Base-by-base conservation (phyloP, 2,113 vertebrate species). In the Syngnathus scovelli region DNA sequence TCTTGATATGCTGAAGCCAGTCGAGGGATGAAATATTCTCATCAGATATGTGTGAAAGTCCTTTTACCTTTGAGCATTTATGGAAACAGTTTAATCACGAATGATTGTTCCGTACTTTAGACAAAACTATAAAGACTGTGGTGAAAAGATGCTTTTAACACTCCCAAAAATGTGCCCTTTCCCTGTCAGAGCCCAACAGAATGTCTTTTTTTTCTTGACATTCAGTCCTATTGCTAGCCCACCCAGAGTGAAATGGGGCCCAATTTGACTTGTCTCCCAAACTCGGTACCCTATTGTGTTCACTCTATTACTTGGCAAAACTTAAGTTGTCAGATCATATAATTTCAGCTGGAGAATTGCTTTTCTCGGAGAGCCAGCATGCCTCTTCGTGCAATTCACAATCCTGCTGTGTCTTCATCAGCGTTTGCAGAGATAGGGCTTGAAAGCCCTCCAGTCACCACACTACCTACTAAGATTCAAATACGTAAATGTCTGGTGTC, bases 401-500 rank as follows among this genome's bases (percentile, higher is more conserved):
- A 55, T 16, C 52, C 21, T 55, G 52, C 52, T 55, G 52, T 55
- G 52, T 27, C 52, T 55, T 55, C 52, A 55, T 55, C 52, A 55
- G 27, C 23, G 21, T 55, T 55, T 13, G 21, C 21, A 23, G 27
- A 55, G 52, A 55, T 27, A 6, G 52, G 27, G 21, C 18, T 55
- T 55, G 21, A 55, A 27, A 27, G 52, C 52, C 21, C 52, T 55
- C 19, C 52, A 55, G 52, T 55, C 21, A 55, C 10, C 52, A 23
- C 21, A 5, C 52, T 55, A 12, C 3, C 52, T 27, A 23, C 21
- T 2, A 27, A 4, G 21, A 55, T 55, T 55, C 21, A 10, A 27
- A 27, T 33, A 27, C 27, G 2, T 23, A 55, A 55, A 55, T 55
- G 52, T 55, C 52, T 27, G 52, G 52, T 55, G 52, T 55, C 52